Percentiles rank a stretch among this genome's conserved stretches.
phyloP scores from a whole-genome alignment of 2,797 vertebrate genomes.

The Arvicola amphibius region DNA sequence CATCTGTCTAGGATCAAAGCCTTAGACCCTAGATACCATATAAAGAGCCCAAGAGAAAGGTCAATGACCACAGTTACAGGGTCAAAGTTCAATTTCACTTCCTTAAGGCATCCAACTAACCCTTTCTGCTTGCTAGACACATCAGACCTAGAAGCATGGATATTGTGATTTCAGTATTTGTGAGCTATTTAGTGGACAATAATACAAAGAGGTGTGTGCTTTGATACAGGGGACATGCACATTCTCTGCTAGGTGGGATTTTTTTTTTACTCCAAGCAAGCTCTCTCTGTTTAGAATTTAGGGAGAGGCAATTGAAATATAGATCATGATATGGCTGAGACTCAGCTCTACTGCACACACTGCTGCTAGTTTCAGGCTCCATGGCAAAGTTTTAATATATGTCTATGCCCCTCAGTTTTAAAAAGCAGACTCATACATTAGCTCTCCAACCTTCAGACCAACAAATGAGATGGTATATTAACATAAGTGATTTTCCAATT shows the following conservation, averaged over 20 bases:
- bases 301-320: not conserved
- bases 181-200: not conserved
- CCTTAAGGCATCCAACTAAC: not conserved
- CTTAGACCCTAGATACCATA: not conserved
- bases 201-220: not conserved
- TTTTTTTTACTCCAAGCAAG: not conserved
- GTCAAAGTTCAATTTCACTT: not conserved
- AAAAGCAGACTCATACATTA: not conserved
- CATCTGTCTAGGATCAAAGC: not conserved
- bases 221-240: not conserved
- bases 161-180: not conserved
- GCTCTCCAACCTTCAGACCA: constrained; percentile 24
- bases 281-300: not conserved
- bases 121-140: not conserved
- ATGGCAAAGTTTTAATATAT: not conserved
- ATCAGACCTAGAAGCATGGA: not conserved
- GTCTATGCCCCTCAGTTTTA: not conserved
- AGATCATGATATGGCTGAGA: not conserved
- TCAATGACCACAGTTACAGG: not conserved
- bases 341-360: not conserved
- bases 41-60: not conserved
- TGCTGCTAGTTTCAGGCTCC: not conserved
- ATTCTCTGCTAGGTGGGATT: not conserved
- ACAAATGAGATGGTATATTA: not conserved
- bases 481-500: not conserved